These are phyloP conservation scores for Spatulosminthurus flaviceps DNA, from an alignment of 2,888 invertebrate genomes.

Conservation along the genomic window DNA sequence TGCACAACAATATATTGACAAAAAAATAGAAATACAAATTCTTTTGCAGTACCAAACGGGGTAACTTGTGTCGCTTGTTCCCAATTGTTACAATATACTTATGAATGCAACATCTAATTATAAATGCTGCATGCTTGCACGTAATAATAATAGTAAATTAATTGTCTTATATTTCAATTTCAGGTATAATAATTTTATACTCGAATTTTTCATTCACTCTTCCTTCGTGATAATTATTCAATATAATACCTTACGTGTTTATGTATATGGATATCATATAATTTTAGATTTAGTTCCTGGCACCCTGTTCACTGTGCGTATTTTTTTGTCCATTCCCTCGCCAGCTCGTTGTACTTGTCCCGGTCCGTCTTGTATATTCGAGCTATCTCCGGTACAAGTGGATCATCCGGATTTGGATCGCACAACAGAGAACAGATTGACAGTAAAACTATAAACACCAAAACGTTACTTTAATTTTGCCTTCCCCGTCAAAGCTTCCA, in stretches of 20 bases:
- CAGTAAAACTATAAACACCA: slow-evolving; percentile 83
- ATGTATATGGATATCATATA: slow-evolving; percentile 37
- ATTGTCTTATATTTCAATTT: slow-evolving; percentile 46
- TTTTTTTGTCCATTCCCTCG: slow-evolving; percentile 99
- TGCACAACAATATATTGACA: neutral
- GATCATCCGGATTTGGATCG: slow-evolving; percentile 99
- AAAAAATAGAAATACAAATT: slow-evolving; percentile 25
- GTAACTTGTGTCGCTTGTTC: slow-evolving; percentile 31
- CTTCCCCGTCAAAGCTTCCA: too few relatives aligned
- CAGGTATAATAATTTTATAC: slow-evolving; percentile 47
- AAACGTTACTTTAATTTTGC: slow-evolving; percentile 10
- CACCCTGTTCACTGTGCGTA: slow-evolving; percentile 86
- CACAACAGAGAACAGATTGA: slow-evolving; percentile 99
- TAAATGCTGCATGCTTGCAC: slow-evolving; percentile 42
- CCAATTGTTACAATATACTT: slow-evolving; percentile 4
- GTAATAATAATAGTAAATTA: slow-evolving; percentile 41
- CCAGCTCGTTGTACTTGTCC: slow-evolving; percentile 99
- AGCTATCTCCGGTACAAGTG: slow-evolving; percentile 99
- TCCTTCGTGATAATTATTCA: slow-evolving; percentile 34
- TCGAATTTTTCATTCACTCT: slow-evolving; percentile 48
- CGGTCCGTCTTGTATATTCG: slow-evolving; percentile 99
- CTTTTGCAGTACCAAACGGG: slow-evolving; percentile 27
- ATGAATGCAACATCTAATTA: slow-evolving; percentile 38
- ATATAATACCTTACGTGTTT: slow-evolving; percentile 48
- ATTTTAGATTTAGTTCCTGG: slow-evolving; percentile 41